Evolutionary conservation across 1,140 invertebrate species (phyloP), one percentile per base, ranked within the genome.

Genomic region (Rhizoglyphus robini): DNA sequence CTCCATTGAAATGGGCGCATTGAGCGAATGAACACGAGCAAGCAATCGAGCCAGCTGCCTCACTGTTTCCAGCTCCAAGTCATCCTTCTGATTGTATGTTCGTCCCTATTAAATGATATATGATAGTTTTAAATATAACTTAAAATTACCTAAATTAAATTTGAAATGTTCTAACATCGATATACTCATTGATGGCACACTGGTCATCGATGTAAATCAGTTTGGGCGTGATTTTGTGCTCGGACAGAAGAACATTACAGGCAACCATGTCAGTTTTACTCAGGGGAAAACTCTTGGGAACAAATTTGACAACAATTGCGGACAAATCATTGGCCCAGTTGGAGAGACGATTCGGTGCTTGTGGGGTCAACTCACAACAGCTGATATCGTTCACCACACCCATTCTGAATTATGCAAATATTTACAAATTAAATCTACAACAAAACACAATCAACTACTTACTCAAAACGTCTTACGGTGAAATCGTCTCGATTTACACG

Each of bases 1-100:
- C 34, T 64, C 32, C 18, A 13, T 49, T 2, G 63, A 48, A 48
- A 64, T 38, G 2, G 63, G 63, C 51, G 25, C 8, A 30, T 31
- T 13, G 18, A 51, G 11, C 18, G 3, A 30, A 38, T 64, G 63
- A 49, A 61, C 32, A 18, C 11, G 5, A 1, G 63, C 46, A 20
- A 49, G 41, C 15, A 15, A 23, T 49, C 25, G 11, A 13, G 41
- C 46, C 32, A 51, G 41, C 15, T 38, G 30, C n/a, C 18, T 1
- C 3, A 61, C 59, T 1, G 3, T 38, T 61, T 36, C 1, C 15
- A n/a, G 4, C 38, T 61, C 23, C 15, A 20, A 36, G 27, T 64
- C 63, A 64, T 64, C 63, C 4, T 30, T 20, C 23, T 51, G 25
- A 57, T 30, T 36, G 29, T 64, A 64, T 31, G 47, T 11, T 13